These are phyloP conservation scores for Stichopus chloronotus DNA, from an alignment of 35 echinoderm and acorn worm genomes.

Conservation along the genomic window DNA sequence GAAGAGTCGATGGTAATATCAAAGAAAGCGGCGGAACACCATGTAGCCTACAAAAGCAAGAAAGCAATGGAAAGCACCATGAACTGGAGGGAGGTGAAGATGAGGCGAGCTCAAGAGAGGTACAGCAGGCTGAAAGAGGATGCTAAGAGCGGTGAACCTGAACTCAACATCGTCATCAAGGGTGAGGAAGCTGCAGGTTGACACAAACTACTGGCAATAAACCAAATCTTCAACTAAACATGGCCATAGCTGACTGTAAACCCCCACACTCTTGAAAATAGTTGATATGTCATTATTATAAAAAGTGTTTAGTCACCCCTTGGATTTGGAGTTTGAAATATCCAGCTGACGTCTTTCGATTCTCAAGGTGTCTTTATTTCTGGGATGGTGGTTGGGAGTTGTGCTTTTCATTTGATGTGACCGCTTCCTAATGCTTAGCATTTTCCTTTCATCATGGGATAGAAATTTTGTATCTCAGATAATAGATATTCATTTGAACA, in stretches of 20 bases:
- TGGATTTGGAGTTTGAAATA: too few relatives aligned
- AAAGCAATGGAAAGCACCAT: constrained; percentile 57
- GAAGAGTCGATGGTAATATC: constrained; percentile 63
- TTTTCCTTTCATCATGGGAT: too few relatives aligned
- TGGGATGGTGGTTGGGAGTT: too few relatives aligned
- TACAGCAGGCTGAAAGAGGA: constrained; percentile 65
- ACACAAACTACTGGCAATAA: background rate
- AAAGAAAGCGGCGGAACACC: constrained; percentile 68
- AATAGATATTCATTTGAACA: too few relatives aligned
- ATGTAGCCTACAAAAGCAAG: constrained; percentile 61
- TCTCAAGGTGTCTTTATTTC: too few relatives aligned
- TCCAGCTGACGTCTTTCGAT: too few relatives aligned
- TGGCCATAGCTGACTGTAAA: background rate
- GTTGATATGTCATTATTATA: background rate
- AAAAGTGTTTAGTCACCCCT: too few relatives aligned
- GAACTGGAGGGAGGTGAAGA: constrained; percentile 66
- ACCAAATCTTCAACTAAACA: background rate
- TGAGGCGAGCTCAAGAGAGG: constrained; percentile 37
- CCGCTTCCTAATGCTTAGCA: too few relatives aligned
- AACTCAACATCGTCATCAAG: constrained; percentile 92
- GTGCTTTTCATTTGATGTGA: too few relatives aligned
- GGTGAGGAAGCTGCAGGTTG: constrained; percentile 50
- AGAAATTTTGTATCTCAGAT: too few relatives aligned
- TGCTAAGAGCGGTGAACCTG: constrained; percentile 67
- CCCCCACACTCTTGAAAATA: background rate